These are phyloP conservation scores for Mormyrus proboscirostris DNA, from an alignment of 2,797 vertebrate genomes.

Conservation along the genomic window DNA sequence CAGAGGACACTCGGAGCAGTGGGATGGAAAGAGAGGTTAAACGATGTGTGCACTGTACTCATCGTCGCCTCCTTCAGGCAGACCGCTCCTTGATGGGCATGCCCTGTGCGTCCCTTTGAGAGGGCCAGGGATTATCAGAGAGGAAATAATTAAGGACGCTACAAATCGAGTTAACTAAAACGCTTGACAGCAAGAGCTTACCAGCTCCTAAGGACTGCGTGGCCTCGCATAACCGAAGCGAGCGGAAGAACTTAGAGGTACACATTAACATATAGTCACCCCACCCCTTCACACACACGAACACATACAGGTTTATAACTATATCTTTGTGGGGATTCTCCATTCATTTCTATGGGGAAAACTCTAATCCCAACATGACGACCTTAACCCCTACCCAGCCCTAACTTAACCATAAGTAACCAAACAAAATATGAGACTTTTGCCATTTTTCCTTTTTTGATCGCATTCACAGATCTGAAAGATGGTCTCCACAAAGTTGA, in stretches of 20 bases:
- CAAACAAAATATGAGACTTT: not conserved
- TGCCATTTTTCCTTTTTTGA: not conserved
- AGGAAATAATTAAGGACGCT: conserved; percentile 23
- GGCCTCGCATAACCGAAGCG: not conserved
- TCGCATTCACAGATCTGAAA: not conserved
- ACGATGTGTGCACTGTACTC: not conserved
- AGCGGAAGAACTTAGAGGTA: not conserved
- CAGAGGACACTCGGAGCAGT: not conserved
- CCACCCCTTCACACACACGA: not conserved
- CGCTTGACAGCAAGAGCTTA: conserved; percentile 10
- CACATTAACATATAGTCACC: conserved; percentile 8
- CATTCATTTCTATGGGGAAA: not conserved
- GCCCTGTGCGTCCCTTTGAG: not conserved
- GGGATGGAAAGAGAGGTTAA: conserved; percentile 9
- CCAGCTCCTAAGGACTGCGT: conserved; percentile 10
- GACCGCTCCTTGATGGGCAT: not conserved
- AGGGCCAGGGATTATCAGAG: conserved; percentile 15
- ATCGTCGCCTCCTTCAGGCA: not conserved
- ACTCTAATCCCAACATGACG: not conserved
- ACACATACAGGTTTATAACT: not conserved
- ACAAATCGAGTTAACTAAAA: conserved; percentile 20
- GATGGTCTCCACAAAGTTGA: not conserved
- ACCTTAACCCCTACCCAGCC: not conserved
- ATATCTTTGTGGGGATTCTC: not conserved
- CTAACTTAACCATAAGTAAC: not conserved